phyloP scores from a whole-genome alignment of 2,113 vertebrate species.

The Brienomyrus brachyistius region DNA sequence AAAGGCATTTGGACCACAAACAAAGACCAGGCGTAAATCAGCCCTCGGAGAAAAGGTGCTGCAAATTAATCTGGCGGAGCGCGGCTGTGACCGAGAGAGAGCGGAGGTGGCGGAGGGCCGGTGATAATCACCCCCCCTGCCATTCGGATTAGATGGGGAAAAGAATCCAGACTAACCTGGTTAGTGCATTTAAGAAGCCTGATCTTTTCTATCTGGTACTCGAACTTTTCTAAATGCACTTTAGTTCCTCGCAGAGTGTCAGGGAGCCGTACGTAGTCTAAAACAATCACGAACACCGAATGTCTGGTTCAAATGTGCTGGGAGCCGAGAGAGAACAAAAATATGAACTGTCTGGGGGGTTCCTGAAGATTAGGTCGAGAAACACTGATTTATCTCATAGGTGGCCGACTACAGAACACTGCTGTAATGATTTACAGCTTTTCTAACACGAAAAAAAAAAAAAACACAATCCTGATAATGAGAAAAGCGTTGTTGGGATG shows the following conservation, averaged over 20 bases:
- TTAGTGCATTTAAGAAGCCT: not conserved
- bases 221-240: not conserved
- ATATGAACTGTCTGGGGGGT: not conserved
- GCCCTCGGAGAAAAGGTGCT: not conserved
- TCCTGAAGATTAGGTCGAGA: not conserved
- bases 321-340: not conserved
- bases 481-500: not conserved
- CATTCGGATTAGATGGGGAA: not conserved
- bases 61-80: not conserved
- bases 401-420: not conserved
- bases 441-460: not conserved
- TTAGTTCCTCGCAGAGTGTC: not conserved
- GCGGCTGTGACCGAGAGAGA: not conserved
- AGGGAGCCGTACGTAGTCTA: not conserved
- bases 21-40: conserved; percentile 12
- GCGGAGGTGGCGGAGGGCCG: not conserved
- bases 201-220: not conserved
- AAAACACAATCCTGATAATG: not conserved
- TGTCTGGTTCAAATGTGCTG: not conserved
- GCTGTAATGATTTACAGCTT: not conserved
- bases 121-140: not conserved
- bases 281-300: not conserved
- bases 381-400: not conserved
- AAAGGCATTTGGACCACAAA: conserved; percentile 9
- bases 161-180: not conserved